These are phyloP conservation scores for Sialia sialis DNA, from an alignment of 2,113 vertebrate species.

Conservation along the genomic window DNA sequence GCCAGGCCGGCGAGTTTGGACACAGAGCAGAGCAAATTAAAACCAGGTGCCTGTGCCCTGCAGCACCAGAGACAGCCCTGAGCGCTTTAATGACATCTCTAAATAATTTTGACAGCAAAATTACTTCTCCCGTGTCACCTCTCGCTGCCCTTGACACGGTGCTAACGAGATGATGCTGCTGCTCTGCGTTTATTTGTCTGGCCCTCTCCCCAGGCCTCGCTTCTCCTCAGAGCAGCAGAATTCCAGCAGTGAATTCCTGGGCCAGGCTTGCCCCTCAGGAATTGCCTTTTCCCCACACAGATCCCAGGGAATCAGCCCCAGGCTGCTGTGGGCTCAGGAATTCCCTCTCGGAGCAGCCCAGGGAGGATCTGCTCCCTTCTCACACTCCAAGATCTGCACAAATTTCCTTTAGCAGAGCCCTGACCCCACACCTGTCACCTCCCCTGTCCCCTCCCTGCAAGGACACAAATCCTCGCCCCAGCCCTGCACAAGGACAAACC, in stretches of 20 bases:
- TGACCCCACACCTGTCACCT: neutral
- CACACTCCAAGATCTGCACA: neutral
- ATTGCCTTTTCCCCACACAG: neutral
- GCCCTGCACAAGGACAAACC: neutral
- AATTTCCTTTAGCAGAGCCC: neutral
- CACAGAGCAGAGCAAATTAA: conserved; percentile 40
- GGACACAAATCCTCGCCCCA: neutral
- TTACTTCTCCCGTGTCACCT: conserved; percentile 64
- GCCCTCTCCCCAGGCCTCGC: neutral
- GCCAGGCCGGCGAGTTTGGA: neutral
- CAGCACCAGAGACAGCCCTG: conserved; percentile 50
- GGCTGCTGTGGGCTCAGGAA: accelerated
- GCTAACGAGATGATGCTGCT: conserved; percentile 43
- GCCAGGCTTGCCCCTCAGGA: neutral
- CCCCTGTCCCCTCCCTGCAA: neutral
- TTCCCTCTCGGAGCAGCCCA: neutral
- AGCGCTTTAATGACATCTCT: conserved; percentile 69
- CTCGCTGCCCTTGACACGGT: conserved; percentile 54
- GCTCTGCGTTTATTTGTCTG: neutral
- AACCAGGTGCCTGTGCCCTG: conserved; percentile 52
- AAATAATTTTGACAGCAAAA: conserved; percentile 72
- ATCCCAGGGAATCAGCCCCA: neutral
- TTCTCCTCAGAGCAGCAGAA: neutral
- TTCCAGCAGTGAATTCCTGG: neutral
- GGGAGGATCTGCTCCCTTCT: neutral